phyloP scores from a whole-genome alignment of 2,888 invertebrate species.

The Drosophila antonietae region DNA sequence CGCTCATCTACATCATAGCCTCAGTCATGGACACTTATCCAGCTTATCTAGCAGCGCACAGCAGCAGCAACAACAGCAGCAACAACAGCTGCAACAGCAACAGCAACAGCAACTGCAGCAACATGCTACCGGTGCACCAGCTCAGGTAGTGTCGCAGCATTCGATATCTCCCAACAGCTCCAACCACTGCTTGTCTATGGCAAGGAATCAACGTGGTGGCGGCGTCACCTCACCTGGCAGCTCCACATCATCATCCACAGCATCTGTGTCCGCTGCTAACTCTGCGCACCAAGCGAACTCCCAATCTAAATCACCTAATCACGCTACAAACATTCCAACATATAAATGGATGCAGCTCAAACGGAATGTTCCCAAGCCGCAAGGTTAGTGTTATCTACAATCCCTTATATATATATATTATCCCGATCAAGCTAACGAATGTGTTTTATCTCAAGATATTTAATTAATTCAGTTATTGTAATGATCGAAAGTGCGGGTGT shows the following conservation, averaged over 20 bases:
- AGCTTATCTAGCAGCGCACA: conserved; percentile 62
- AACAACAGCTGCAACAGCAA: conserved; percentile 56
- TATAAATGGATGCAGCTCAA: conserved; percentile 99
- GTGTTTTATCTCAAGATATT: too few relatives aligned
- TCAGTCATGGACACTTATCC: conserved; percentile 68
- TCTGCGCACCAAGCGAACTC: conserved; percentile 59
- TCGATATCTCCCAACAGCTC: conserved; percentile 68
- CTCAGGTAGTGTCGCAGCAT: conserved; percentile 59
- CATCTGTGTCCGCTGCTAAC: conserved; percentile 63
- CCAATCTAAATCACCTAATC: conserved; percentile 83
- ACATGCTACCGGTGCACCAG: conserved; percentile 38
- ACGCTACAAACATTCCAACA: conserved; percentile 88
- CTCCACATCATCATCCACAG: conserved; percentile 75
- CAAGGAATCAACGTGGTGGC: conserved; percentile 75
- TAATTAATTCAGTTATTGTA: too few relatives aligned
- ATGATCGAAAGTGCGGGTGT: too few relatives aligned
- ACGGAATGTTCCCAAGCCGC: conserved; percentile 96
- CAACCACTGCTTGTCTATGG: conserved; percentile 50
- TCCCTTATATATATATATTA: not conserved
- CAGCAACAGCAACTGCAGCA: conserved; percentile 59
- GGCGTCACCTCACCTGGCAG: conserved; percentile 83
- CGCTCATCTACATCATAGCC: conserved; percentile 80
- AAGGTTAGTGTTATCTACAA: conserved; percentile 87
- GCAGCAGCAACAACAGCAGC: conserved; percentile 61
- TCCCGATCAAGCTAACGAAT: not conserved